These are phyloP conservation scores for Tyto alba DNA, from an alignment of 2,113 vertebrate species.

Conservation along the genomic window DNA sequence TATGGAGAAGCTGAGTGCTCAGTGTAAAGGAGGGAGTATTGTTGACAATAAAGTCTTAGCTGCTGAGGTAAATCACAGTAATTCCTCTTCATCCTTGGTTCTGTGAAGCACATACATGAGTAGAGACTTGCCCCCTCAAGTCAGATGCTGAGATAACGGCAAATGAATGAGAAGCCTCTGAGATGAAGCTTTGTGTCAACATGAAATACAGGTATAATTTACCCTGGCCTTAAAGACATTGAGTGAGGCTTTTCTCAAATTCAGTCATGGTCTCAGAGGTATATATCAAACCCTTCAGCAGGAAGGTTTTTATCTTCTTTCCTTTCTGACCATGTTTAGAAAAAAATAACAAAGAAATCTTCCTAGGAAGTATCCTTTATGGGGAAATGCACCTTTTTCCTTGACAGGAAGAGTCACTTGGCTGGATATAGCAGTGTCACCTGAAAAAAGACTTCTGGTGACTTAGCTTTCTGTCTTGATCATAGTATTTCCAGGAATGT, in stretches of 20 bases:
- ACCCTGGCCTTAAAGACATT: neutral
- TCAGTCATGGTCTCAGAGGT: neutral
- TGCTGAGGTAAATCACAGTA: neutral
- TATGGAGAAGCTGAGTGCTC: neutral
- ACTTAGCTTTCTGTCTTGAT: neutral
- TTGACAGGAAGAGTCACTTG: neutral
- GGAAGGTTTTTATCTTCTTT: neutral
- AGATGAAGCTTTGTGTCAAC: neutral
- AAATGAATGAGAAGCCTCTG: neutral
- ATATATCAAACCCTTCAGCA: neutral
- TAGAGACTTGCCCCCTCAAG: neutral
- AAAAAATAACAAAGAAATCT: neutral
- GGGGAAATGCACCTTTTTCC: neutral
- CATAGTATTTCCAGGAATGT: neutral
- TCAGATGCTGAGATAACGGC: neutral
- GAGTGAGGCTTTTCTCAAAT: neutral
- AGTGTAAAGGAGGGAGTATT: neutral
- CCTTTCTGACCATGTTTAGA: neutral
- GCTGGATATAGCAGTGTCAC: neutral
- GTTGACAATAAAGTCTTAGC: neutral
- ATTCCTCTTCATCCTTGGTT: neutral
- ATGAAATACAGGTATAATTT: neutral
- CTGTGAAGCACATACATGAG: neutral
- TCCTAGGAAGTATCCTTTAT: neutral
- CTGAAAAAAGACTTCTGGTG: neutral